These are phyloP conservation scores for Mus spicilegus DNA, from an alignment of 2,113 vertebrate species.

Conservation along the genomic window DNA sequence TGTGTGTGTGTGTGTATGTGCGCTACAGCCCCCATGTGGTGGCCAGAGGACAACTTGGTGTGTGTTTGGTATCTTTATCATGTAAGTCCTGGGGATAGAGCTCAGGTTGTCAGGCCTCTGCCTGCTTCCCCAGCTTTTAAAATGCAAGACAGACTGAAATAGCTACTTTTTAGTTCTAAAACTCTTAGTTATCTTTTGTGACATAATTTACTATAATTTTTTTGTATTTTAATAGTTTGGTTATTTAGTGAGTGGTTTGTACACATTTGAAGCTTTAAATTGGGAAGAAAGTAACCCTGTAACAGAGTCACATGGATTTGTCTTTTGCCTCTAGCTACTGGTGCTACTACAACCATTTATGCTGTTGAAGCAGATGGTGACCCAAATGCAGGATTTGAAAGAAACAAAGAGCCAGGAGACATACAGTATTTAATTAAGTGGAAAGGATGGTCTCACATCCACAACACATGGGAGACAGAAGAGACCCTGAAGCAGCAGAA, in stretches of 20 bases:
- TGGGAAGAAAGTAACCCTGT: neutral
- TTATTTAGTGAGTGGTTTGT: neutral
- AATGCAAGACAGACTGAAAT: neutral
- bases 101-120: neutral
- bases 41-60: neutral
- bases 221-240: neutral
- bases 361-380: slow-evolving; percentile 98
- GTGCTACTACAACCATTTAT: slow-evolving; percentile 97
- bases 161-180: slow-evolving; percentile 32
- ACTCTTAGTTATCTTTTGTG: neutral
- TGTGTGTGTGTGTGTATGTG: neutral
- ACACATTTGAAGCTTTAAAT: slow-evolving; percentile 8
- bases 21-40: neutral
- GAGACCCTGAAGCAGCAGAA: slow-evolving; percentile 97
- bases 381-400: slow-evolving; percentile 93
- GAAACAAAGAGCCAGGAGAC: slow-evolving; percentile 92
- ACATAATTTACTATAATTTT: neutral
- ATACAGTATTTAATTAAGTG: slow-evolving; percentile 98
- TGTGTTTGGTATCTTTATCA: neutral
- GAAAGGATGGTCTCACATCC: slow-evolving; percentile 99
- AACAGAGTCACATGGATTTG: neutral
- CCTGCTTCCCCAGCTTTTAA: neutral
- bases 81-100: too few species aligned
- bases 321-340: slow-evolving; percentile 89
- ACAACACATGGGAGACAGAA: slow-evolving; percentile 99